A percentile compares a stretch with the other conserved stretches of the same genome.
Conservation (phyloP, 2,113 vertebrate species). For the Nanorana parkeri region DNA sequence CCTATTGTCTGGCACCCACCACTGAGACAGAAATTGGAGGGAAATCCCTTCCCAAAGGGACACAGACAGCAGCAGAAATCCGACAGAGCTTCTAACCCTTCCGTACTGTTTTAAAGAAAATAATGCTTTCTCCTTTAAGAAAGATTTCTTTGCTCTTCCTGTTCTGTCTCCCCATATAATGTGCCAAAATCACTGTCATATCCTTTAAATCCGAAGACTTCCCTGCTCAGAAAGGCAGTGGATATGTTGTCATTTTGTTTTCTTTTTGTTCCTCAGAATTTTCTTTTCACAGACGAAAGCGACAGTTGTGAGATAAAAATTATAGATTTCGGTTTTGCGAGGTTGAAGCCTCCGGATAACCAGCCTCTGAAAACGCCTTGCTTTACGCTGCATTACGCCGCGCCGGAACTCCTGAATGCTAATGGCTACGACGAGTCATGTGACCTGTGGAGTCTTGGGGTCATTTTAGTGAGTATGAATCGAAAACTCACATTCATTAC, state of each 20-base stretch:
- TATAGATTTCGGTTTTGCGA: slow-evolving; percentile 97
- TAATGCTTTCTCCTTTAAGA: too few species aligned
- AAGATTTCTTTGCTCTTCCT: too few species aligned
- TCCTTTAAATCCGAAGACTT: too few species aligned
- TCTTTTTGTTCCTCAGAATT: slow-evolving; percentile 79
- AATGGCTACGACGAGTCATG: slow-evolving; percentile 96
- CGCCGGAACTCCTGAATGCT: slow-evolving; percentile 92
- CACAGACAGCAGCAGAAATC: too few species aligned
- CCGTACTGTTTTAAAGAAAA: too few species aligned
- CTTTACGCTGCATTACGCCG: slow-evolving; percentile 96
- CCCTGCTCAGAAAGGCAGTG: too few species aligned
- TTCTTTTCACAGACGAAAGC: slow-evolving; percentile 93
- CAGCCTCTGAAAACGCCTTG: slow-evolving; percentile 96
- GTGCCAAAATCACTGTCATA: too few species aligned
- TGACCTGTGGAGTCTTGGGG: slow-evolving; percentile 97
- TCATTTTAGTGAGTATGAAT: slow-evolving; percentile 88
- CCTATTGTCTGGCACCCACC: too few species aligned
- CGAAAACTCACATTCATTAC: background rate
- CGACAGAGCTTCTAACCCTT: too few species aligned
- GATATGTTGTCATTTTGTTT: background rate
- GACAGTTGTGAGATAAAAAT: slow-evolving; percentile 97
- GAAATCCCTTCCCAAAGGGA: too few species aligned
- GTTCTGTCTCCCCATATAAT: too few species aligned
- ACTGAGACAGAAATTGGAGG: too few species aligned
- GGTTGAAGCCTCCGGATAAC: slow-evolving; percentile 95